Conservation (phyloP, 2,113 vertebrate species). For the Apeltes quadracus region DNA sequence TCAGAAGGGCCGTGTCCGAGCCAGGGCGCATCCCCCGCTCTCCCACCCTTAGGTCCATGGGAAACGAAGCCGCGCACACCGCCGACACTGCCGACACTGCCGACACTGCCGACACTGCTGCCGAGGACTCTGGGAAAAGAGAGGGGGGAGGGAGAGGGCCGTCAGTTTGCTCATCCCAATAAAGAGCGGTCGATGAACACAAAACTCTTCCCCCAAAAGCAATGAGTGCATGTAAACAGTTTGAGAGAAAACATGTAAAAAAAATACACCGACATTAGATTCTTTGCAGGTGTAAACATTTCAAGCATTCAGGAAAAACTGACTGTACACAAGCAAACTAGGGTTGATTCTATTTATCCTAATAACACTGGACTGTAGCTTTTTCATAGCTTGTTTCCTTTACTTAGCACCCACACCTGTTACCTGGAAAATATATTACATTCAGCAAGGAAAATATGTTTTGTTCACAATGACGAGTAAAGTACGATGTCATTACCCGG, state of each 20-base stretch:
- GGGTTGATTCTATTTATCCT: not conserved
- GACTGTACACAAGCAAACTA: not conserved
- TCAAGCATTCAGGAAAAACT: not conserved
- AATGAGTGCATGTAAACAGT: conserved; percentile 10
- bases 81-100: conserved; percentile 49
- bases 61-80: conserved; percentile 72
- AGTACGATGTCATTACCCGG: not conserved
- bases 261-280: not conserved
- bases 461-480: not conserved
- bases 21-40: conserved; percentile 85
- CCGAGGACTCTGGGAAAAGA: conserved; percentile 56
- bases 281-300: not conserved
- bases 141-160: not conserved
- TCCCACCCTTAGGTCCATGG: conserved; percentile 95
- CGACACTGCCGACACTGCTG: conserved; percentile 49
- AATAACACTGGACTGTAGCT: not conserved
- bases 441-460: not conserved
- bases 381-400: not conserved
- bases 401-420: not conserved
- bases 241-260: not conserved
- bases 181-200: conserved; percentile 15
- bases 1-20: conserved; percentile 88
- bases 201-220: conserved; percentile 15
- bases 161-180: conserved; percentile 21
- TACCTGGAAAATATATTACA: not conserved